These are phyloP conservation scores for Crocuta crocuta DNA, from an alignment of 2,113 vertebrate genomes.

Conservation along the genomic window DNA sequence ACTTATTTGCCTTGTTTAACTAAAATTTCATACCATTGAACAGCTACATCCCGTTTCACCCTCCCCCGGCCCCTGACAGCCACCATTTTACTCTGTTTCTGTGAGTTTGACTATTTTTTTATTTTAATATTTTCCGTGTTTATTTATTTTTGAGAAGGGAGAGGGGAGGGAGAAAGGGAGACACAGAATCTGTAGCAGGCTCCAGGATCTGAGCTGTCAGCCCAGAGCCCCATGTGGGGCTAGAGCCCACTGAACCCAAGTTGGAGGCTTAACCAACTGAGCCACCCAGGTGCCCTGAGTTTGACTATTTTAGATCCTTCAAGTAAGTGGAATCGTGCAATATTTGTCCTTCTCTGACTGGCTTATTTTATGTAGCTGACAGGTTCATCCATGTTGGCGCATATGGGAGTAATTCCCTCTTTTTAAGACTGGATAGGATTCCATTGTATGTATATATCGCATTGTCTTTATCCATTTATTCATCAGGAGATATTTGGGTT, in stretches of 20 bases:
- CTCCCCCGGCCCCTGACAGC: neutral
- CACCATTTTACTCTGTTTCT: neutral
- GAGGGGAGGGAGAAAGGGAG: too few species aligned
- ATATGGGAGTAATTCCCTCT: neutral
- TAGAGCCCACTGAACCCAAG: too few species aligned
- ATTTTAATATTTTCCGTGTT: too few species aligned
- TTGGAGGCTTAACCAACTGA: too few species aligned
- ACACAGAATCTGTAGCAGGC: too few species aligned
- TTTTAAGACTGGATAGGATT: neutral
- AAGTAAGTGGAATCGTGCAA: neutral
- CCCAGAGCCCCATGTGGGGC: too few species aligned
- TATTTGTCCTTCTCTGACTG: neutral
- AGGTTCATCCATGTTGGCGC: neutral
- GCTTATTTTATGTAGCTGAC: neutral
- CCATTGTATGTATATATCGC: neutral
- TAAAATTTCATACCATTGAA: neutral
- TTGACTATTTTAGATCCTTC: neutral
- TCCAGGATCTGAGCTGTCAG: too few species aligned
- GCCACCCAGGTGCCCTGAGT: too few species aligned
- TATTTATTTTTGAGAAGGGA: too few species aligned
- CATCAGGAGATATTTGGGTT: neutral
- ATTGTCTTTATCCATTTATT: neutral
- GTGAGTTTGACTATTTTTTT: neutral
- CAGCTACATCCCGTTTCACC: neutral
- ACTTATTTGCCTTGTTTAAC: neutral